Evolutionary conservation across 2,113 vertebrate genomes (phyloP).

Genomic region (Gambusia holbrooki): DNA sequence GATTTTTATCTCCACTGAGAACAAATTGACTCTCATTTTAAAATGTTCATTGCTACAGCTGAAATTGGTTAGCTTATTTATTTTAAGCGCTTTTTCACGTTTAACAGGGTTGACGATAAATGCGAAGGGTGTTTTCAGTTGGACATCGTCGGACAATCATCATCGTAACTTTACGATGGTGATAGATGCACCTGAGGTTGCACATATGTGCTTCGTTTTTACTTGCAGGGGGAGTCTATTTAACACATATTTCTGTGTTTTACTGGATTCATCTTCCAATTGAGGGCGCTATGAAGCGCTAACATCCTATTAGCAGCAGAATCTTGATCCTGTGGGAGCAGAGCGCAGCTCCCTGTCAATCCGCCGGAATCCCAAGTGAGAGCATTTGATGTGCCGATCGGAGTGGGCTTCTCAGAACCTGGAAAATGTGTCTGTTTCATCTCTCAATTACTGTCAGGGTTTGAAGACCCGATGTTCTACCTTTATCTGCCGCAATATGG

Average conservation of each 20-base stretch:
- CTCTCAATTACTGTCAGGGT: conserved; percentile 92
- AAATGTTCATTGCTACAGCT: too few species aligned
- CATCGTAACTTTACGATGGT: background rate
- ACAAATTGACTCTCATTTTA: too few species aligned
- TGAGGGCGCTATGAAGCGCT: conserved; percentile 56
- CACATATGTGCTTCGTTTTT: background rate
- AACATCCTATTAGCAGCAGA: conserved; percentile 58
- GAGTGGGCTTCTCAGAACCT: conserved; percentile 70
- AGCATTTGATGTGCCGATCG: conserved; percentile 65
- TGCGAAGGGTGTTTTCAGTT: too few species aligned
- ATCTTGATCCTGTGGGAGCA: conserved; percentile 57
- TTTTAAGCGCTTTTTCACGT: too few species aligned
- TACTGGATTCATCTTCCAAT: conserved; percentile 60
- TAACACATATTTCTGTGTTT: conserved; percentile 58
- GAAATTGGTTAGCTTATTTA: too few species aligned
- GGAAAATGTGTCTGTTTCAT: conserved; percentile 78
- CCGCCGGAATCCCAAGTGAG: conserved; percentile 60
- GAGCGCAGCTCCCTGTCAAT: conserved; percentile 49
- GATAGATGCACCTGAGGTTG: conserved; percentile 15
- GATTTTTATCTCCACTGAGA: too few species aligned
- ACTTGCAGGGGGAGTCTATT: background rate
- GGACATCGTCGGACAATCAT: too few species aligned
- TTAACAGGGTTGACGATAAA: too few species aligned
- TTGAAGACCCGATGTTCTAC: conserved; percentile 91
- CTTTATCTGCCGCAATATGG: conserved; percentile 96